A percentile compares a stretch with the other conserved stretches of the same genome.
phyloP scores from a whole-genome alignment of 1,140 invertebrate genomes.

The Tetramorium simillimum region DNA sequence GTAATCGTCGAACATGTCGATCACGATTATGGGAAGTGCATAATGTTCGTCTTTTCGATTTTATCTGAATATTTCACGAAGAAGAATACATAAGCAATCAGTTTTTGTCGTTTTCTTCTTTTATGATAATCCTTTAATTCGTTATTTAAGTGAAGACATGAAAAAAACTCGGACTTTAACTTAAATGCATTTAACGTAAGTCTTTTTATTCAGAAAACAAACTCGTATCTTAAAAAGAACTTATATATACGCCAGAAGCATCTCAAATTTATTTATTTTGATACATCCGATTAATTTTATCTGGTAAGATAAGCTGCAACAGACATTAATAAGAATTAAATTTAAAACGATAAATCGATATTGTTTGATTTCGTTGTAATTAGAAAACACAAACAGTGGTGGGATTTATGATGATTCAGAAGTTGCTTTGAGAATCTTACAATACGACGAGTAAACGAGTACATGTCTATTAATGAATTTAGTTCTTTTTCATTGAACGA shows the following conservation, averaged over 20 bases:
- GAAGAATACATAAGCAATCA: background rate
- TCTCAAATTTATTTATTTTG: background rate
- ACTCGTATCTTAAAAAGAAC: background rate
- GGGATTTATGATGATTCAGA: background rate
- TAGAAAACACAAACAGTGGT: background rate
- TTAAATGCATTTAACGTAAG: background rate
- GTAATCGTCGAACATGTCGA: background rate
- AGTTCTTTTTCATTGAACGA: background rate
- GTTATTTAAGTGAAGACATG: background rate
- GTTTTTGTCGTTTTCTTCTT: background rate
- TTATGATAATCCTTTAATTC: background rate
- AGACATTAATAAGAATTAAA: background rate
- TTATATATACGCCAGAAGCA: background rate
- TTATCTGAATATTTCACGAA: constrained; percentile 38
- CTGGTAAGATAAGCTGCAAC: background rate
- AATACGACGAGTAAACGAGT: background rate
- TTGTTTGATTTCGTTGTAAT: background rate
- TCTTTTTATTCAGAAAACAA: background rate
- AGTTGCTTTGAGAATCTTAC: background rate
- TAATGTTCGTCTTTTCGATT: background rate
- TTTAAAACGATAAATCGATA: background rate
- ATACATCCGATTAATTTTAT: background rate
- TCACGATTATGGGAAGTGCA: background rate
- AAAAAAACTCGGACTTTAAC: background rate
- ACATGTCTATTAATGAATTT: constrained; percentile 16